These are phyloP conservation scores for Todus mexicanus DNA, from an alignment of 2,797 vertebrate genomes.

Conservation along the genomic window DNA sequence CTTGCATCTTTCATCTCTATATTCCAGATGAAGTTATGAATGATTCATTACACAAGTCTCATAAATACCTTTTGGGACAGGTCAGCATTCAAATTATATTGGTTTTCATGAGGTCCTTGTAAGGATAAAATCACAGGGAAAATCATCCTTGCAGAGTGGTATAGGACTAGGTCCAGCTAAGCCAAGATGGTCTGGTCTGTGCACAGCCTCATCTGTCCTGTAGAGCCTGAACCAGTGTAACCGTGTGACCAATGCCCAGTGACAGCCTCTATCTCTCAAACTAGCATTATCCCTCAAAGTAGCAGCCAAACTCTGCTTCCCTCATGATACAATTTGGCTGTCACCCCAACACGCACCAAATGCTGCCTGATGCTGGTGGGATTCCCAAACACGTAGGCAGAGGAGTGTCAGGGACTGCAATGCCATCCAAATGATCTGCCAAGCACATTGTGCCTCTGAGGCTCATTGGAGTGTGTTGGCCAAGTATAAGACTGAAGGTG, in stretches of 20 bases:
- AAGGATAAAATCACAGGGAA: not conserved
- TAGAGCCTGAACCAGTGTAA: not conserved
- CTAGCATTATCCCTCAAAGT: not conserved
- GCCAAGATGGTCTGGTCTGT: not conserved
- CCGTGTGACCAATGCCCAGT: not conserved
- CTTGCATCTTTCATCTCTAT: not conserved
- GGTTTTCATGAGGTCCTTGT: not conserved
- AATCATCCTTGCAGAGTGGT: not conserved
- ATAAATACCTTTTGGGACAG: not conserved
- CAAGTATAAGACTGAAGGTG: not conserved
- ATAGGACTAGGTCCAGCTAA: not conserved
- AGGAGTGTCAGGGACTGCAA: not conserved
- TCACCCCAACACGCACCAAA: rapidly evolving
- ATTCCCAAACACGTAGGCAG: rapidly evolving
- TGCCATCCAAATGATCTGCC: not conserved
- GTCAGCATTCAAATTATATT: not conserved
- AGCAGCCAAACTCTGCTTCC: not conserved
- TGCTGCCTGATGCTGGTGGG: not conserved
- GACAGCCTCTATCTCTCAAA: not conserved
- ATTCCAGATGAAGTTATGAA: slow-evolving; percentile 16
- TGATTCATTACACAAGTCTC: slow-evolving; percentile 1
- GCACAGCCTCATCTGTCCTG: not conserved
- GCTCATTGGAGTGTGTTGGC: not conserved
- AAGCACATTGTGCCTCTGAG: not conserved
- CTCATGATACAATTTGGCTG: rapidly evolving